Conservation (phyloP, 2,888 invertebrate genomes). For the Apoda limacodes region DNA sequence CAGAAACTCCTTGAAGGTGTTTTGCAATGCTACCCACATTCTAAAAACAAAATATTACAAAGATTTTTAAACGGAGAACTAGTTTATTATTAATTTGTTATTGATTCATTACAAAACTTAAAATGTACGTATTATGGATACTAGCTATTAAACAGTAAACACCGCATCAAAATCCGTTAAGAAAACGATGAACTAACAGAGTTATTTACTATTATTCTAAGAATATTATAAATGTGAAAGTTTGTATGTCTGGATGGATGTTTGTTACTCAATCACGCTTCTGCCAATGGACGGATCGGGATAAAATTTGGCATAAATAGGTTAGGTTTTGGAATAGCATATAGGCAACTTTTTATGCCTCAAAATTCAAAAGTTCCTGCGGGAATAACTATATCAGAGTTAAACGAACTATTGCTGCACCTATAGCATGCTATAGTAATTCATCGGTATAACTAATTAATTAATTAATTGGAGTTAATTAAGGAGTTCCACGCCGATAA, state of each 20-base stretch:
- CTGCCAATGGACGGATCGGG: not conserved
- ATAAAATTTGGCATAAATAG: not conserved
- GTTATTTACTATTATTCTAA: too few species aligned
- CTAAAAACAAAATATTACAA: conserved; percentile 41
- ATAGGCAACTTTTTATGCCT: not conserved
- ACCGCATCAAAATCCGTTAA: too few species aligned
- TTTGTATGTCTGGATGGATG: not conserved
- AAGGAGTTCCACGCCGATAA: too few species aligned
- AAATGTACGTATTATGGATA: too few species aligned
- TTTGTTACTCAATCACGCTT: not conserved
- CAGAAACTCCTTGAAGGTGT: conserved; percentile 82
- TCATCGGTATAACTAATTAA: too few species aligned
- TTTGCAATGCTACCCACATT: conserved; percentile 83
- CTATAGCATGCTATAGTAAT: too few species aligned
- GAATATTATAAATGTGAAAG: not conserved
- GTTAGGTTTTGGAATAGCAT: not conserved
- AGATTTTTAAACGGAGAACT: not conserved
- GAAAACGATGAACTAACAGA: too few species aligned
- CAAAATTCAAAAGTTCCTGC: not conserved
- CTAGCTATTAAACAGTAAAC: not conserved
- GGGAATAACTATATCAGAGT: too few species aligned
- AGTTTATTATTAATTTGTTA: too few species aligned
- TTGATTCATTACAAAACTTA: too few species aligned
- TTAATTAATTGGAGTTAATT: too few species aligned
- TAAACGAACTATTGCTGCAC: too few species aligned